phyloP scores from a whole-genome alignment of 2,113 vertebrate genomes.

The Strix aluco region DNA sequence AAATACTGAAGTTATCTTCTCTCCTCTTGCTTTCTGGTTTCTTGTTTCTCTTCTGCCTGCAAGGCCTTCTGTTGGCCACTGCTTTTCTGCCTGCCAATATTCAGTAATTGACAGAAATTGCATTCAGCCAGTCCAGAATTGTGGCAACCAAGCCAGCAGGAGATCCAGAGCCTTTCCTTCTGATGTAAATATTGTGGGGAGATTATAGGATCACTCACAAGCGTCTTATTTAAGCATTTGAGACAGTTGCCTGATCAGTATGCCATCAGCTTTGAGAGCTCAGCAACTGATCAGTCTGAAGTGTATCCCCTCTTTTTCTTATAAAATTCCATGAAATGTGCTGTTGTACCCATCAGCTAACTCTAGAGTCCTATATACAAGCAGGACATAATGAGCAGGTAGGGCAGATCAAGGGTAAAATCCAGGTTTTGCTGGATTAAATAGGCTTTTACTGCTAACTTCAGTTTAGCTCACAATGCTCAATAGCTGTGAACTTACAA shows the following conservation, averaged over 20 bases:
- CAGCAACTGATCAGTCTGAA: background rate
- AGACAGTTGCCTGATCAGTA: background rate
- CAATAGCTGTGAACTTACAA: background rate
- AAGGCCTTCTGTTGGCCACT: background rate
- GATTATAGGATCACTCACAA: background rate
- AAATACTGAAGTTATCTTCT: background rate
- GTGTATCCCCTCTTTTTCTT: background rate
- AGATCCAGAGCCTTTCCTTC: background rate
- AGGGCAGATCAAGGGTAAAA: background rate
- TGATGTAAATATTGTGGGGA: background rate
- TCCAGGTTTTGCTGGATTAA: background rate
- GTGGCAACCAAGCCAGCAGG: background rate
- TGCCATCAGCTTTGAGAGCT: background rate
- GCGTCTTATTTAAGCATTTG: background rate
- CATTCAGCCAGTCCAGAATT: background rate
- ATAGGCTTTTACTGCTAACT: background rate
- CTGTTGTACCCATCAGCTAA: background rate
- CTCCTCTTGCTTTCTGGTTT: background rate
- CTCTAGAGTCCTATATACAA: background rate
- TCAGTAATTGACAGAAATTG: background rate
- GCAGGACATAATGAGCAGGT: background rate
- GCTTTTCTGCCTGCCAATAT: background rate
- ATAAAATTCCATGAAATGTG: background rate
- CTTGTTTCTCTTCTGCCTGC: background rate
- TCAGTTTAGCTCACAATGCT: background rate